Base-by-base conservation (phyloP, 2,113 vertebrate genomes). In the Oreotrochilus melanogaster region DNA sequence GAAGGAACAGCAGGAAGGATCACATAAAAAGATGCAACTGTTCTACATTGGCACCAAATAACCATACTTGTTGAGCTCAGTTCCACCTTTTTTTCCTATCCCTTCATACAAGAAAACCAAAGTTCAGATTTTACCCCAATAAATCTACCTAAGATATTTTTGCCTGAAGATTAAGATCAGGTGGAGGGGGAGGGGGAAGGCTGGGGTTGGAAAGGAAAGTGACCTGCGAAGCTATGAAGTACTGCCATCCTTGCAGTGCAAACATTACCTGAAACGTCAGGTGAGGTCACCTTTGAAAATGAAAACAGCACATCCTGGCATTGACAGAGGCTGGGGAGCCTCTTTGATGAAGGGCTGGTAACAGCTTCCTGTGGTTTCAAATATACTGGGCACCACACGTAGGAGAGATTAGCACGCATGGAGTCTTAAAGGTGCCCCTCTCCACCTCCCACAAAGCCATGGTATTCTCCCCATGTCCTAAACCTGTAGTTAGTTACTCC, bases 201-300 rank as follows among this genome's bases (percentile, higher is more conserved):
- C 28, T 35, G 25, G 7, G 4, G 10, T 1, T 24, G 16, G n/a
- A 56, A 85, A 69, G 23, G 11, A 64, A 67, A 51, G 33, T 35
- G 45, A 64, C 27, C 64, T 16, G n/a, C 61, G 82, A 37, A 91
- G 33, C 85, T 66, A 7, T 24, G 25, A 75, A 22, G 30, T 66
- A 25, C 30, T 31, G 25, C 57, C 67, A 31, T 19, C 60, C 37
- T 93, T 57, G 35, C 62, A 53, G 47, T 2, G 12, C 54, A 74
- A 81, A 83, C 84, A 39, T 53, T 10, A 53, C 28, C 37, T 71
- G 60, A 15, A 30, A 15, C 8, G 7, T 28, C n/a, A 91, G 78
- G 66, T 80, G 73, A 94, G 47, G 81, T 96, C 91, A 93, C 91
- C 84, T 95, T 94, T 93, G 62, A 78, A 81, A 76, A 88, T 42